phyloP scores from a whole-genome alignment of 1,140 invertebrate genomes.

The Drosophila pruinosa region DNA sequence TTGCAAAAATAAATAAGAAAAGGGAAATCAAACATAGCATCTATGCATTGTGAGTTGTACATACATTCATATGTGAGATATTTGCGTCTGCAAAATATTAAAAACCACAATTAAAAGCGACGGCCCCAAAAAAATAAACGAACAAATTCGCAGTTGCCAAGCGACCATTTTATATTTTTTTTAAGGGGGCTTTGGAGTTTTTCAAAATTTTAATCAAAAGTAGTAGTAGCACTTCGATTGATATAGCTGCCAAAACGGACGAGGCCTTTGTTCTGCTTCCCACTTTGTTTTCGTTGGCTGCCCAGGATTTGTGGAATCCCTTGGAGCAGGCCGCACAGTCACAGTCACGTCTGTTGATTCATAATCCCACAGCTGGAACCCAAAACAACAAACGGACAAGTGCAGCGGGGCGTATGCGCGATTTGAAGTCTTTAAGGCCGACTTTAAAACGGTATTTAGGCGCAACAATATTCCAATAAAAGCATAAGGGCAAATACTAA shows the following conservation, averaged over 20 bases:
- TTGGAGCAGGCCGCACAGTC: not conserved
- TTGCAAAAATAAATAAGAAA: slow-evolving; percentile 6
- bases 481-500: slow-evolving; percentile 14
- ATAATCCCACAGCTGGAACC: slow-evolving; percentile 32
- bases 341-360: not conserved
- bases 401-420: slow-evolving; percentile 47
- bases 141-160: slow-evolving; percentile 6
- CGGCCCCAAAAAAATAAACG: slow-evolving; percentile 18
- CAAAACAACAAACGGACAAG: slow-evolving; percentile 6
- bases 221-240: slow-evolving; percentile 79
- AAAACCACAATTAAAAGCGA: slow-evolving; percentile 76
- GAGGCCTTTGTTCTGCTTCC: slow-evolving; percentile 24
- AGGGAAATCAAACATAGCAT: slow-evolving; percentile 60
- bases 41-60: slow-evolving; percentile 2
- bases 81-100: slow-evolving; percentile 53
- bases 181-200: not conserved
- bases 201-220: slow-evolving; percentile 79
- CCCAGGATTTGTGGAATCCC: slow-evolving; percentile 20
- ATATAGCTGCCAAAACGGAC: slow-evolving; percentile 61
- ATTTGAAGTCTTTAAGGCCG: not conserved
- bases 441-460: slow-evolving; percentile 17
- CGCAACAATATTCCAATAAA: slow-evolving; percentile 35
- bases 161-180: not conserved
- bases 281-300: slow-evolving; percentile 7
- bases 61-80: slow-evolving; percentile 35